These are phyloP conservation scores for Isichthys henryi DNA, from an alignment of 2,113 vertebrate species.

Conservation along the genomic window DNA sequence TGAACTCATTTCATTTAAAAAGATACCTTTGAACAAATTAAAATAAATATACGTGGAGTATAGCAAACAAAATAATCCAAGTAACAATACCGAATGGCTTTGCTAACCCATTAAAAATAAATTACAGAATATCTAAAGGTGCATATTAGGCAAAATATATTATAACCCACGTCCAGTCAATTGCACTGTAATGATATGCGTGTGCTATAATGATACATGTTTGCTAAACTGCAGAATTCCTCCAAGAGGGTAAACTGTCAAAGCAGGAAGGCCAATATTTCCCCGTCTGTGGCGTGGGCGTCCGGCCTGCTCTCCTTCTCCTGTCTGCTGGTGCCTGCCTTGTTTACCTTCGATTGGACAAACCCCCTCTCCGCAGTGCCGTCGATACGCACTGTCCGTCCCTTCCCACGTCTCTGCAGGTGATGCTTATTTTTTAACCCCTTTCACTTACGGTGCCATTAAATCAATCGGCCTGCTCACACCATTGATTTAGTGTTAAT, in stretches of 20 bases:
- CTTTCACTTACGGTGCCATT: conserved; percentile 49
- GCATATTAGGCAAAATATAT: neutral
- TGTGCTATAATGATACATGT: neutral
- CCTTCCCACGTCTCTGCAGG: conserved; percentile 28
- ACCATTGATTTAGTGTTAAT: conserved; percentile 50
- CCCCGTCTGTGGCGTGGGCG: neutral
- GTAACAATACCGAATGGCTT: neutral
- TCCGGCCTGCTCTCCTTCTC: neutral
- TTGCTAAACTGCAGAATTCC: neutral
- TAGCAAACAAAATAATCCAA: neutral
- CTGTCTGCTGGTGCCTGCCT: neutral
- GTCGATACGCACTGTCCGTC: conserved; percentile 29
- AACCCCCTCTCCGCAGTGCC: conserved; percentile 30
- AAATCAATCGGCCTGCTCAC: conserved; percentile 47
- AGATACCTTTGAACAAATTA: neutral
- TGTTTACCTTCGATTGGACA: neutral
- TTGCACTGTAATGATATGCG: neutral
- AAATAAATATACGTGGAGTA: neutral
- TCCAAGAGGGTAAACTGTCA: neutral
- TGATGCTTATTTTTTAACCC: conserved; percentile 48
- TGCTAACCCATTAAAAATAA: neutral
- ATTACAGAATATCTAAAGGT: neutral
- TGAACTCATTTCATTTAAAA: neutral
- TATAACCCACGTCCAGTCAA: neutral
- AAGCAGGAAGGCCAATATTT: neutral